Evolutionary conservation across 2,888 invertebrate species (phyloP).

Genomic region (Dicranocentrus wangi): DNA sequence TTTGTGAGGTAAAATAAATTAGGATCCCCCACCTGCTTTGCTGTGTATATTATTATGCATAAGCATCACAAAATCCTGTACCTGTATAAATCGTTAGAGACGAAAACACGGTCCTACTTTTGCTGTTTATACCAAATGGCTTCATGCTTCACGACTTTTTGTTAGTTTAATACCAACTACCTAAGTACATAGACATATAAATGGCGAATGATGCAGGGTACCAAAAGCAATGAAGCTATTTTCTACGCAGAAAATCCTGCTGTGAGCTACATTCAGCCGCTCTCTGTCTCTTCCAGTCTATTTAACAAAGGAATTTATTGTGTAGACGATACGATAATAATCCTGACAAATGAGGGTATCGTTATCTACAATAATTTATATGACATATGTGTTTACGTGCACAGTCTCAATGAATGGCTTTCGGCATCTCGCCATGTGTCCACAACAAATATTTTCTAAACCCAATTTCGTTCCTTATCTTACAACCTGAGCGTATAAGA

Average conservation of each 20-base stretch:
- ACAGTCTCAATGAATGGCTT: too few relatives aligned
- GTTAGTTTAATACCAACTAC: too few relatives aligned
- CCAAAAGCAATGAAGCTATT: slow-evolving; percentile 5
- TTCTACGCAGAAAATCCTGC: slow-evolving; percentile 21
- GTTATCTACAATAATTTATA: too few relatives aligned
- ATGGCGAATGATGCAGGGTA: neutral
- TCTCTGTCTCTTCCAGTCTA: slow-evolving; percentile 32
- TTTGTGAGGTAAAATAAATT: slow-evolving; percentile 37
- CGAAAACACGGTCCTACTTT: neutral
- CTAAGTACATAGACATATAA: too few relatives aligned
- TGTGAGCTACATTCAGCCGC: slow-evolving; percentile 12
- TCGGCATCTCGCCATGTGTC: too few relatives aligned
- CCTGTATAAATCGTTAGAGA: too few relatives aligned
- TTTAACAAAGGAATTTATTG: slow-evolving; percentile 22
- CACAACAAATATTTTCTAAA: too few relatives aligned
- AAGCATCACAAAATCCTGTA: neutral
- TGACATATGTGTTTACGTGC: too few relatives aligned
- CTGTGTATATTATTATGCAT: neutral
- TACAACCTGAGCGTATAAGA: too few relatives aligned
- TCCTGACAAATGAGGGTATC: slow-evolving; percentile 24
- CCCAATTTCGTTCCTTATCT: too few relatives aligned
- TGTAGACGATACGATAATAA: slow-evolving; percentile 1
- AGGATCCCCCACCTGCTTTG: slow-evolving; percentile 18
- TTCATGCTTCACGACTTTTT: slow-evolving; percentile 30
- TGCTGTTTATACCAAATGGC: neutral